Base-by-base conservation (phyloP, 2,113 vertebrate species). In the Scopus umbretta region DNA sequence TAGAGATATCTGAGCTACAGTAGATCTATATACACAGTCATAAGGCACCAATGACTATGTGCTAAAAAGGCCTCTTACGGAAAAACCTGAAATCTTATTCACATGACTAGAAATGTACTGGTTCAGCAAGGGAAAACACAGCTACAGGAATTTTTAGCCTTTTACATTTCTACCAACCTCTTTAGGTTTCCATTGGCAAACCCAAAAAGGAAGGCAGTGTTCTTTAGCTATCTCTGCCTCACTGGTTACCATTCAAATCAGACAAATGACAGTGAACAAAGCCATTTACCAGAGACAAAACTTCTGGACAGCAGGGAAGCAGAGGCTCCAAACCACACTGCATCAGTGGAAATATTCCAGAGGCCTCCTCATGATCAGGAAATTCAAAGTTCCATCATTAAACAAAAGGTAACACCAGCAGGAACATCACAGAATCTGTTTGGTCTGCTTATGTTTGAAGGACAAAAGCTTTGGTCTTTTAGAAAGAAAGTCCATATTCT, bases 381-480 rank as follows among this genome's bases (percentile, higher is more conserved):
- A 81, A 88, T 71, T 80, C 59, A 49, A 43, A 88, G 30, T 72
- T 92, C 25, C 58, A 85, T 45, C 29, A 66, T 70, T 83, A 90
- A 93, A 70, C 30, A 89, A 70, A 90, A 91, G n/a, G 45, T 53
- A 88, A 93, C 40, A 89, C 34, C 85, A 87, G 81, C 58, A 95
- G 82, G 59, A 96, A 96, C 16, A 3, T 49, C 50, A 88, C n/a
- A 84, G 58, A 86, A 61, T 81, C 73, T 59, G 75, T 92, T 94
- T 91, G 87, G 93, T 91, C 91, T 93, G 92, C 75, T 91, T 83
- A 75, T 40, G 38, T 70, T 80, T 91, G 67, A 81, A 88, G 80
- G 90, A 87, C 88, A 95, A 95, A 90, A 96, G 71, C 94, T 97
- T 97, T 96, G 92, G 94, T 94, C 80, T 95, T 80, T 80, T 75